Percentiles rank a stretch among this genome's conserved stretches.
Evolutionary conservation across 2,888 invertebrate genomes (phyloP).

Genomic region (Sarcophaga subvicina): DNA sequence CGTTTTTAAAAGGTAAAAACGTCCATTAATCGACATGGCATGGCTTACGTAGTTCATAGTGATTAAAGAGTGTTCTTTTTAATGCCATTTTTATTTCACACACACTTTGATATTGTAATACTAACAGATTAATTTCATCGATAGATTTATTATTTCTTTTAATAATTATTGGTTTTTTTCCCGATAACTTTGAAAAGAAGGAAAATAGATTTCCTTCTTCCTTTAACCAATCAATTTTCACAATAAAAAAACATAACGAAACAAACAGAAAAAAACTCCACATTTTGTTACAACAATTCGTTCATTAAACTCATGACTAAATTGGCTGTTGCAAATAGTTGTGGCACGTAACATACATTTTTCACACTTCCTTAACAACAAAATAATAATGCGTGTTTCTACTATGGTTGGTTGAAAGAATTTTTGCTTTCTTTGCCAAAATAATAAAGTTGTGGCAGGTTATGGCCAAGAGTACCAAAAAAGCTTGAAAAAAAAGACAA

Average conservation of each 20-base stretch:
- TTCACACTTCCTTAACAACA: conserved; percentile 67
- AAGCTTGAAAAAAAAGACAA: conserved; percentile 1
- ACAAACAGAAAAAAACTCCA: not conserved
- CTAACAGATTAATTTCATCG: too few species aligned
- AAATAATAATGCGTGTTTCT: conserved; percentile 58
- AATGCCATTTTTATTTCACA: too few species aligned
- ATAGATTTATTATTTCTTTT: too few species aligned
- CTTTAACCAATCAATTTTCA: conserved; percentile 41
- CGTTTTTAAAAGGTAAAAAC: too few species aligned
- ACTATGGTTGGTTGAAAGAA: not conserved
- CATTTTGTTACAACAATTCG: conserved; percentile 25
- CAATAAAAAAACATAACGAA: too few species aligned
- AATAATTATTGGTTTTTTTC: too few species aligned
- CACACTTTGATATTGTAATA: too few species aligned
- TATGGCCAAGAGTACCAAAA: not conserved
- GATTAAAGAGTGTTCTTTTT: too few species aligned
- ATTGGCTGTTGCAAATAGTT: conserved; percentile 31
- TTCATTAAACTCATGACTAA: conserved; percentile 54
- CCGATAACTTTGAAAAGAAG: not conserved
- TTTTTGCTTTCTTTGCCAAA: conserved; percentile 27
- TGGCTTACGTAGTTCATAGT: too few species aligned
- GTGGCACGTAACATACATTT: conserved; percentile 66
- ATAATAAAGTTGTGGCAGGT: conserved; percentile 38
- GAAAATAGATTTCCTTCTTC: not conserved
- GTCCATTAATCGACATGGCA: too few species aligned